Conservation (phyloP, 2,113 vertebrate genomes). For the Noctilio leporinus region DNA sequence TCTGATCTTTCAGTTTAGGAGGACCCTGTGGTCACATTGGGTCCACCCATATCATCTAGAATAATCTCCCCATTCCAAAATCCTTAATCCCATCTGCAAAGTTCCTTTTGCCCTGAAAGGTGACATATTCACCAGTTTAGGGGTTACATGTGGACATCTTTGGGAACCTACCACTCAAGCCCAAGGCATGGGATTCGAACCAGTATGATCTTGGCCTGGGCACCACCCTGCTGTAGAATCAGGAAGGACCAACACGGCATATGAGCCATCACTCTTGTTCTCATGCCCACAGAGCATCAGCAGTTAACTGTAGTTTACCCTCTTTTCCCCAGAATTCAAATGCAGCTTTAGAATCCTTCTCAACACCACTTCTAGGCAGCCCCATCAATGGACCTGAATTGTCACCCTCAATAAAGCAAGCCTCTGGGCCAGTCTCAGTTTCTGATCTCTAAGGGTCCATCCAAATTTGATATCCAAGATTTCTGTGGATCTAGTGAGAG, state of each 20-base stretch:
- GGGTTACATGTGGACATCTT: neutral
- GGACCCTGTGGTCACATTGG: neutral
- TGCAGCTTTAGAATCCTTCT: neutral
- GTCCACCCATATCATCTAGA: neutral
- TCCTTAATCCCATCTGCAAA: neutral
- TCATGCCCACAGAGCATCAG: fast-evolving
- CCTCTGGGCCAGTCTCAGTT: neutral
- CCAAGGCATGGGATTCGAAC: neutral
- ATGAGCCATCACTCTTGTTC: neutral
- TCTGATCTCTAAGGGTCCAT: neutral
- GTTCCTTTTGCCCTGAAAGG: neutral
- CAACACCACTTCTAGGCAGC: neutral
- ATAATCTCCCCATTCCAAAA: neutral
- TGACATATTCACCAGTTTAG: neutral
- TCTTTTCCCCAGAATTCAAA: neutral
- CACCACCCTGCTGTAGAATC: neutral
- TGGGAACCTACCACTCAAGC: neutral
- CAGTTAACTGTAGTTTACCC: neutral
- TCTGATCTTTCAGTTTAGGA: neutral
- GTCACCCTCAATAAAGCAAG: neutral
- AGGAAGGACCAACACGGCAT: neutral
- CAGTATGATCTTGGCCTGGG: neutral
- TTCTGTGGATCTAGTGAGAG: neutral
- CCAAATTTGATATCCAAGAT: neutral
- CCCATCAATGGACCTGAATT: neutral